phyloP scores from a whole-genome alignment of 2,797 vertebrate species.

The Capromys pilorides region DNA sequence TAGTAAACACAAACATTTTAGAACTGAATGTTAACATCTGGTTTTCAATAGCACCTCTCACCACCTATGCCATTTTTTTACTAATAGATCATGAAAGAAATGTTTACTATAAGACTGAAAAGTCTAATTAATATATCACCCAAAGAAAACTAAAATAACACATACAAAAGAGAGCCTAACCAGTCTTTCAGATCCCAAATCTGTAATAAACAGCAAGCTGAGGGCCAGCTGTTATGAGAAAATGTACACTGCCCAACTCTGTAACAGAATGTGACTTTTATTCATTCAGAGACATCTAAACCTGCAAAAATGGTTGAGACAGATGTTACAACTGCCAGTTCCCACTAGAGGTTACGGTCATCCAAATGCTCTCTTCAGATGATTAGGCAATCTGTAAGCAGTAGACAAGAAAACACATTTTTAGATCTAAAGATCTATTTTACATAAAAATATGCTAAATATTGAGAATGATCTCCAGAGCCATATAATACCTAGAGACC shows the following conservation, averaged over 20 bases:
- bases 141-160: neutral
- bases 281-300: slow-evolving; percentile 20
- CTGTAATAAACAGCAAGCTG: neutral
- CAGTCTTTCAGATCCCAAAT: neutral
- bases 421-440: neutral
- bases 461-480: neutral
- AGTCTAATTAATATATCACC: neutral
- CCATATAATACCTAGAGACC: neutral
- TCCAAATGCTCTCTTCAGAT: slow-evolving; percentile 1
- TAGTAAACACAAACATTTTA: slow-evolving; percentile 10
- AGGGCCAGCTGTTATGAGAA: neutral
- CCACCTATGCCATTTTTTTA: slow-evolving; percentile 7
- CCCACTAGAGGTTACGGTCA: neutral
- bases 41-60: slow-evolving; percentile 55
- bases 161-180: neutral
- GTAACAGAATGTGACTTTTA: neutral
- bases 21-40: slow-evolving; percentile 12
- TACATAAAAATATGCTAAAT: slow-evolving; percentile 36
- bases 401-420: neutral
- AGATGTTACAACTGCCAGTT: neutral
- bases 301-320: neutral
- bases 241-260: neutral
- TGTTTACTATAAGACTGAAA: neutral
- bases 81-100: neutral
- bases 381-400: neutral